A percentile compares a stretch with the other conserved stretches of the same genome.
phyloP scores from a whole-genome alignment of 2,888 invertebrate species.

The Apocheima hispidaria region DNA sequence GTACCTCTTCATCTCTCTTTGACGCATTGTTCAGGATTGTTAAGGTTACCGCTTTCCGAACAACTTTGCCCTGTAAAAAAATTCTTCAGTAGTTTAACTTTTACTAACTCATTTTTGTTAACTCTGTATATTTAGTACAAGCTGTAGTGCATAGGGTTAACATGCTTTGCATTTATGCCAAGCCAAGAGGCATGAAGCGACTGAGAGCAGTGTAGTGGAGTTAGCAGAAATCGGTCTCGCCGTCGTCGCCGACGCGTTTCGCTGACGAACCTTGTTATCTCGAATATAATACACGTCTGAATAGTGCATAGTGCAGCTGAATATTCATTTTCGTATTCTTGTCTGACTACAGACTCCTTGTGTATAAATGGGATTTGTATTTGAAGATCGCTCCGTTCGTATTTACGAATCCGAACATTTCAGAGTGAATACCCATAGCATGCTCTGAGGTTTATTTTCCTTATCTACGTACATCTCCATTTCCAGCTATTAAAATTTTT shows the following conservation, averaged over 20 bases:
- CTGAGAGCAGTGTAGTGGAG: slow-evolving; percentile 56
- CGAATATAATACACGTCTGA: slow-evolving; percentile 69
- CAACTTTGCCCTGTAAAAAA: background rate
- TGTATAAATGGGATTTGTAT: slow-evolving; percentile 49
- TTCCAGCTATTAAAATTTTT: background rate
- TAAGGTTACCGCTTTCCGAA: no score
- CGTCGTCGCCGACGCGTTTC: slow-evolving; percentile 53
- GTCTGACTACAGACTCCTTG: slow-evolving; percentile 44
- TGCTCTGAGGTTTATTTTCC: background rate
- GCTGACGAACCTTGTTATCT: slow-evolving; percentile 84
- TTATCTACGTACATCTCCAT: background rate
- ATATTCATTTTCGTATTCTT: slow-evolving; percentile 80
- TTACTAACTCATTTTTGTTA: background rate
- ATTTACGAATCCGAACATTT: slow-evolving; percentile 36
- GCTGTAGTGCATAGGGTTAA: slow-evolving; percentile 22
- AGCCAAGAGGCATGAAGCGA: slow-evolving; percentile 53
- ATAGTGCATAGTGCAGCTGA: slow-evolving; percentile 64
- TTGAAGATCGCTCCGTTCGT: slow-evolving; percentile 43
- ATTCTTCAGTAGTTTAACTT: background rate
- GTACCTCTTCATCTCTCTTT: no score
- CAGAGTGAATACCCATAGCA: slow-evolving; percentile 33
- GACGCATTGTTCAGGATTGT: no score
- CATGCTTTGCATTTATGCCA: slow-evolving; percentile 56
- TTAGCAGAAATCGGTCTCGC: slow-evolving; percentile 66
- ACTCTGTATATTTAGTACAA: background rate